Evolutionary conservation across 2,888 invertebrate species (phyloP), one percentile per base, ranked within the genome.

Genomic region (Caenorhabditis doughertyi): DNA sequence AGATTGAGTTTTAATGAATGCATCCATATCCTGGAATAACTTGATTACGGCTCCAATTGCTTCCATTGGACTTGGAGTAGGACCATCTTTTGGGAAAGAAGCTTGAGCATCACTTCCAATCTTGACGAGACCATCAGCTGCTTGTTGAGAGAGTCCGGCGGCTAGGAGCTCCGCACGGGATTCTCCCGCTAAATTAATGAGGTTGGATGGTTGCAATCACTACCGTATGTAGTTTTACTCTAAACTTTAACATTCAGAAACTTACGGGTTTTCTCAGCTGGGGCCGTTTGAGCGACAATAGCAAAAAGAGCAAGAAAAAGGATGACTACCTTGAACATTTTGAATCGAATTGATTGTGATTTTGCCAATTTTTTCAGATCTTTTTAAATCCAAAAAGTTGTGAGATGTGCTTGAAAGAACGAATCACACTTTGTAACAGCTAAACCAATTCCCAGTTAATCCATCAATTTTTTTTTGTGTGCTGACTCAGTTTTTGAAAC

Each of bases 1-100:
- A 18, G 56, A 56, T n/a, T 56, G 56, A 27, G 56, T 56, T 32
- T 56, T 56, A 1, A 56, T 56, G 56, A 32, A 56, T n/a, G 27
- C 56, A 18, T 56, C 56, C 18, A 56, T n/a, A 9, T 56, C 56
- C 9, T 18, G 5, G 9, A 56, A 18, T 3, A 32, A 18, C 16
- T 35, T 32, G 18, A 56, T 8, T 4, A 2, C 1, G 2, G 56
- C 32, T 1, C 3, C 9, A 8, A 56, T 5, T 8, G 32, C 32
- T 18, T 32, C 56, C 8, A 32, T 2, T 13, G 32, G 32, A 18
- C 18, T 35, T 18, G 18, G 56, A 21, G 32, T 56, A 1, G 32
- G 0, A 1, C 18, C 35, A 11, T 32, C 21, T 1, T 18, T 7
- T 29, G 11, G 2, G 1, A 2, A 5, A 16, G 16, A 18, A 2